These are phyloP conservation scores for Heterotilapia buettikoferi DNA, from an alignment of 2,113 vertebrate genomes.

Conservation along the genomic window DNA sequence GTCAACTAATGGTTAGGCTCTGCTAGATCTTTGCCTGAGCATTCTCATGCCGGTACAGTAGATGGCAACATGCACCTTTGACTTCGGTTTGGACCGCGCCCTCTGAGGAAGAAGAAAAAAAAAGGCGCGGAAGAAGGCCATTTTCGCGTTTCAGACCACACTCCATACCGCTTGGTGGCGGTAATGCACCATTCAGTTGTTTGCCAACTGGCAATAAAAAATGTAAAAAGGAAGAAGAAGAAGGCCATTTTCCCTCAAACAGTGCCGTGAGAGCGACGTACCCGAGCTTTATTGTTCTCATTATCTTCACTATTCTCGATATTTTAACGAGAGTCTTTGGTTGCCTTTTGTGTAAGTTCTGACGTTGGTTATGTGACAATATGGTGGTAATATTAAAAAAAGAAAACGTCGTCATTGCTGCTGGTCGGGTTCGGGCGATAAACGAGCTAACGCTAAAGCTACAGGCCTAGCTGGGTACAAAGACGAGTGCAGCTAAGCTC, in stretches of 20 bases:
- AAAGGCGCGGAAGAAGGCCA: neutral
- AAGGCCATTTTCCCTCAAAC: neutral
- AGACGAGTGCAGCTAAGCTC: neutral
- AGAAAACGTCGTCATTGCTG: neutral
- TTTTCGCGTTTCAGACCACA: neutral
- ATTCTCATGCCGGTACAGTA: neutral
- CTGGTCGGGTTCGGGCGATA: neutral
- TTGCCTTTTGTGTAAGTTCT: slow-evolving; percentile 50
- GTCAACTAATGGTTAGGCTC: neutral
- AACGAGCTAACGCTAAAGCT: neutral
- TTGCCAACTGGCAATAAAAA: neutral
- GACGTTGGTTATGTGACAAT: neutral
- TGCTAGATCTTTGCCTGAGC: neutral
- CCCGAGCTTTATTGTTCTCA: neutral
- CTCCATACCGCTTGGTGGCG: neutral
- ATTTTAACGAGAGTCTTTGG: neutral
- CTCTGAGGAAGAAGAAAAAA: neutral
- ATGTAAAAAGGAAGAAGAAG: neutral
- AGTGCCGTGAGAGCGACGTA: neutral
- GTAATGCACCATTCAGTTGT: neutral
- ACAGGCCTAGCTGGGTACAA: neutral
- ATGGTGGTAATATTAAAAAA: neutral
- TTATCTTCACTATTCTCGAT: neutral
- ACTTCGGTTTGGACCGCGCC: neutral
- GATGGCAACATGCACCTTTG: neutral